A percentile compares a stretch with the other conserved stretches of the same genome.
These are phyloP conservation scores for Cerceris ruficornis DNA, from an alignment of 2,888 invertebrate species.

Conservation along the genomic window DNA sequence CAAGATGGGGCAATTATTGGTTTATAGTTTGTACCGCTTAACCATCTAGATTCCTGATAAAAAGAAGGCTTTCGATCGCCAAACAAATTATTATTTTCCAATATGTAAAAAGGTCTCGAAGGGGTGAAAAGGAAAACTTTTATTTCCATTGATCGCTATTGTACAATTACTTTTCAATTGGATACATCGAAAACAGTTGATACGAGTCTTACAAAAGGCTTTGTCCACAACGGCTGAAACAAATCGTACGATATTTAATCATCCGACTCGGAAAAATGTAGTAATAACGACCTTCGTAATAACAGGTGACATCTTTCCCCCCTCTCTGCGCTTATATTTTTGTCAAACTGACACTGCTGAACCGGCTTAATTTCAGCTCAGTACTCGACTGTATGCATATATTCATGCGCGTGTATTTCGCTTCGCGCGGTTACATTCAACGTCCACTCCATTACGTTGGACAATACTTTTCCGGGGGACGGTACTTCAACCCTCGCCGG, in stretches of 20 bases:
- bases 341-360: conserved; percentile 54
- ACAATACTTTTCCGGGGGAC: conserved; percentile 47
- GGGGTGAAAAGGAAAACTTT: no score
- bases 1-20: no score
- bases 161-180: no score
- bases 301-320: conserved; percentile 18
- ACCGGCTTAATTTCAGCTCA: conserved; percentile 59
- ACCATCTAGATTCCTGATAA: no score
- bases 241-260: conserved; percentile 29
- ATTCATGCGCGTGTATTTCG: conserved; percentile 25
- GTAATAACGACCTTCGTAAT: conserved; percentile 30
- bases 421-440: conserved; percentile 15
- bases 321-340: conserved; percentile 40
- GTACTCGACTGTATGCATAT: conserved; percentile 15
- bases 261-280: conserved; percentile 12
- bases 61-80: no score
- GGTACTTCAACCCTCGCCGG: neutral
- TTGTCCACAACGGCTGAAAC: neutral
- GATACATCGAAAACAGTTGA: no score
- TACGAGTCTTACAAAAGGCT: neutral
- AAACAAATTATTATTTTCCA: no score
- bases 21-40: no score
- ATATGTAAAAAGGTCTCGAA: no score
- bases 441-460: conserved; percentile 33
- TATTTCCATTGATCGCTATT: no score